Conservation (phyloP, 2,797 vertebrate genomes). For the Yasuhikotakia modesta region DNA sequence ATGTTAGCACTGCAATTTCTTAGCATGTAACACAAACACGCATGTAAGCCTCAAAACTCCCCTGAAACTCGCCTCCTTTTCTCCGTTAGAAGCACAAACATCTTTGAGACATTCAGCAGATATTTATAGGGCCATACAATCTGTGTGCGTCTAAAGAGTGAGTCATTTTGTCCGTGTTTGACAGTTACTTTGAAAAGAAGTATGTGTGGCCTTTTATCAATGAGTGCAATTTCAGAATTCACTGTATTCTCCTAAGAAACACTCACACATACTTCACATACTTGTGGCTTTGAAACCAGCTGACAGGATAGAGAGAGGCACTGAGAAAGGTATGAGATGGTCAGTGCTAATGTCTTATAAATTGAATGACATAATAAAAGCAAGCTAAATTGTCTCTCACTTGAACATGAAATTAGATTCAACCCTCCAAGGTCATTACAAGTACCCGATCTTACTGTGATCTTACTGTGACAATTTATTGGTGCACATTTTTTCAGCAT, state of each 20-base stretch:
- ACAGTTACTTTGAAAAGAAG: conserved; percentile 36
- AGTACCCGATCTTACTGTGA: not conserved
- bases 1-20: conserved; percentile 19
- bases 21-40: not conserved
- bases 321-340: not conserved
- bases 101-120: conserved; percentile 23
- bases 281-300: not conserved
- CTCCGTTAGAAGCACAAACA: not conserved
- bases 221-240: conserved; percentile 16
- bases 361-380: not conserved
- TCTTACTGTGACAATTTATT: not conserved
- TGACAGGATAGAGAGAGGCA: not conserved
- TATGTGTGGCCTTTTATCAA: conserved; percentile 39
- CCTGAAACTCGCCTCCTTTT: conserved; percentile 14
- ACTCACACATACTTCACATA: conserved; percentile 4
- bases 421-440: not conserved
- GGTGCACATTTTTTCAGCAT: not conserved
- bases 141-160: conserved; percentile 24
- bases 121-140: conserved; percentile 12
- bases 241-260: not conserved
- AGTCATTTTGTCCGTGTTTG: conserved; percentile 45
- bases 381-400: not conserved
- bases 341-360: not conserved
- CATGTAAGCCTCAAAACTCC: not conserved
- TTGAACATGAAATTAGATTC: not conserved